Percentiles rank a stretch among this genome's conserved stretches.
Evolutionary conservation across 2,888 invertebrate genomes (phyloP).

Genomic region (Mermis nigrescens): DNA sequence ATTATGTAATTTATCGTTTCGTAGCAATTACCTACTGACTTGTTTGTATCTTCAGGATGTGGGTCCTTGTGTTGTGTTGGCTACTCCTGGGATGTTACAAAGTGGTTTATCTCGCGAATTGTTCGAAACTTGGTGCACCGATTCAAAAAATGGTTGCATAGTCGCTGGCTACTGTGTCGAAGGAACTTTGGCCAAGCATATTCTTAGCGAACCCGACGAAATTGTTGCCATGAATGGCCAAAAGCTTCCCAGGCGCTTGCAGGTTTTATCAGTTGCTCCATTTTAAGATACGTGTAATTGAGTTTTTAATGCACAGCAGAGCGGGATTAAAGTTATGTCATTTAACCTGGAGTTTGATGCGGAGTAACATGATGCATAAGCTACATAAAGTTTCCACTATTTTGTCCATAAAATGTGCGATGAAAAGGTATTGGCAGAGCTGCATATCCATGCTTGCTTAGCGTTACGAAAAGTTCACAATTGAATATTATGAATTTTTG

Average conservation of each 20-base stretch:
- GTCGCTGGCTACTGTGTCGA: slow-evolving; percentile 64
- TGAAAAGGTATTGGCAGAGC: too few species aligned
- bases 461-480: too few species aligned
- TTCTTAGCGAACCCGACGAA: slow-evolving; percentile 91
- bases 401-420: too few species aligned
- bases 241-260: slow-evolving; percentile 54
- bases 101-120: slow-evolving; percentile 86
- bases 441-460: too few species aligned
- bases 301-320: too few species aligned
- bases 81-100: slow-evolving; percentile 99
- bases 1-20: neutral
- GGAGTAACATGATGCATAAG: too few species aligned
- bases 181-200: slow-evolving; percentile 46
- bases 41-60: slow-evolving; percentile 58
- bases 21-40: neutral
- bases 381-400: too few species aligned
- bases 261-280: too few species aligned
- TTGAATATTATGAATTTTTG: too few species aligned
- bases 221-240: slow-evolving; percentile 84
- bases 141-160: slow-evolving; percentile 89
- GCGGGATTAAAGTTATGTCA: too few species aligned
- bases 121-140: slow-evolving; percentile 97
- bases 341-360: too few species aligned
- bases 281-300: too few species aligned
- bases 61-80: slow-evolving; percentile 98